Evolutionary conservation across 1,140 invertebrate species (phyloP), one percentile per base, ranked within the genome.

Genomic region (Kradibia gibbosae): DNA sequence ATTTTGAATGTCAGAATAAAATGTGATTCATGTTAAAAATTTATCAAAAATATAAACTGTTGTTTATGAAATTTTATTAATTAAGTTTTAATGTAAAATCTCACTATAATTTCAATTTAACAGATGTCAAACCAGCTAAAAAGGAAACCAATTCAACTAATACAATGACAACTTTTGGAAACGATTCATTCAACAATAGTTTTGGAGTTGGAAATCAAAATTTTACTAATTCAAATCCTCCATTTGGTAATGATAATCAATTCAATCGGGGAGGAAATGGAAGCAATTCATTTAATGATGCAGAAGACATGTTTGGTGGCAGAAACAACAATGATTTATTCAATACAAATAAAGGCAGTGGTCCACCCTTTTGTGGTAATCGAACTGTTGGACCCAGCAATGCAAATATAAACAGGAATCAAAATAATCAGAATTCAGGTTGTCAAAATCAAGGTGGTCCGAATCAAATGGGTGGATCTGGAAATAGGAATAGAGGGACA

Each of bases 91-190:
- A 22, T 22, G 8, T 13, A 57, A 25, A 57, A 31, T 62, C 11
- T 28, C 36, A 20, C 70, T 83, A 39, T 62, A 53, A 53, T 20
- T 39, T 85, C 77, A 79, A 80, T 84, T 83, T 87, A 89, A 50
- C 65, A 93, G 93, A 93, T 87, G 92, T 93, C 10, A 92, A 92
- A 85, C 92, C 92, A 85, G 93, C 92, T 39, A 91, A 91, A 82
- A 91, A 92, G 75, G 91, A 92, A 80, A 85, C 86, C 81, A 88
- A 88, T 62, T 81, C 85, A 28, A 50, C 78, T 48, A 85, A 77
- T 60, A 84, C 84, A 74, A 75, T 60, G 55, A 85, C 71, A 60
- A 78, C 65, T 77, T 81, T 50, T 73, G 80, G 53, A 70, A 82
- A 71, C 22, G 75, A 80, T 48, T 79, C 81, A 17, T 83, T 83